Percentiles rank a stretch among this genome's conserved stretches.
phyloP scores from a whole-genome alignment of 1,140 invertebrate species.

The Euwallacea similis region DNA sequence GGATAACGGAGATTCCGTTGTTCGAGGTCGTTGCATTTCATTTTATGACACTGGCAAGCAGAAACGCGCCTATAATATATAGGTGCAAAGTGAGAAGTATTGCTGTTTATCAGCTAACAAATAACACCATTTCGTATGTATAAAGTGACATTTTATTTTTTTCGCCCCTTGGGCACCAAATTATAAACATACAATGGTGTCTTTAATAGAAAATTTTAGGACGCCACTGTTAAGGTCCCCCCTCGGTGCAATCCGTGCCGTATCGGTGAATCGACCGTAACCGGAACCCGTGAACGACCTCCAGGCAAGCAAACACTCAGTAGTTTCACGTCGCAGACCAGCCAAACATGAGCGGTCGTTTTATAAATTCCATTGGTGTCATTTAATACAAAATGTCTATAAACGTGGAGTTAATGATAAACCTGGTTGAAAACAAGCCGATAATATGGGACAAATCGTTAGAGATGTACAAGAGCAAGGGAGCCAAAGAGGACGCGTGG shows the following conservation, averaged over 20 bases:
- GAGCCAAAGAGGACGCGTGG: not conserved
- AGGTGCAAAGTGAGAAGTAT: no score
- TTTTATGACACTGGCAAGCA: no score
- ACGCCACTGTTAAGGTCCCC: not conserved
- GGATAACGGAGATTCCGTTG: no score
- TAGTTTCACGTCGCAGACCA: not conserved
- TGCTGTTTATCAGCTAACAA: no score
- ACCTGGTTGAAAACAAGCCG: not conserved
- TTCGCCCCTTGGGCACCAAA: no score
- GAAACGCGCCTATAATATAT: no score
- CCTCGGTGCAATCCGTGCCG: not conserved
- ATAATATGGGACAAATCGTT: not conserved
- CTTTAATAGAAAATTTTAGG: not conserved
- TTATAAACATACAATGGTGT: no score
- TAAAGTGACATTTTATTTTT: no score
- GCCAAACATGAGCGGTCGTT: not conserved
- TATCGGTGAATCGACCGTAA: constrained; percentile 2
- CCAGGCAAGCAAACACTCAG: not conserved
- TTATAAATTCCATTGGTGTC: not conserved
- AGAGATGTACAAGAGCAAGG: not conserved
- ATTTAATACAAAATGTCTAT: not conserved
- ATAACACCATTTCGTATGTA: no score
- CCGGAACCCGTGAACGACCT: not conserved
- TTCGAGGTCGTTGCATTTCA: no score
- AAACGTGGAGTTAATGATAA: not conserved